Base-by-base conservation (phyloP, 2,113 vertebrate species). In the Sebastes fasciatus region DNA sequence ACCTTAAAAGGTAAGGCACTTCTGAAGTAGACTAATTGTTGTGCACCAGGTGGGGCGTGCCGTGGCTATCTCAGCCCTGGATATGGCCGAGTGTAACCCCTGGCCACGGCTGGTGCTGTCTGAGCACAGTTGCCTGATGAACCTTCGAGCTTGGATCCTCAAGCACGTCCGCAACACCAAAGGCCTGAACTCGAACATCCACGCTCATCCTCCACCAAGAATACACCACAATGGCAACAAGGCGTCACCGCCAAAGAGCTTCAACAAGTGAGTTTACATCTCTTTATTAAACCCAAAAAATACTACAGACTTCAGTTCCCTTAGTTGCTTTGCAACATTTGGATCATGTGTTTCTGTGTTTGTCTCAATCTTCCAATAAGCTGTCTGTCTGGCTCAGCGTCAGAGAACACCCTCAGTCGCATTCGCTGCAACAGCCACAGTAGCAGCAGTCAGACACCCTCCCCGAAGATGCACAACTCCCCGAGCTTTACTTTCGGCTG, bases 31-130 rank as follows among this genome's bases (percentile, higher is more conserved):
- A 66, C 3, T 6, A 10, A 1, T 11, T 83, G 55, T 0, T 82
- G 64, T 86, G 21, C 19, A 6, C 60, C 80, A 99, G 98, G 97
- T 99, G 26, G 98, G 98, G 0, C 94, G 98, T 55, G 97, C 98
- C 0, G 86, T 99, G 70, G 98, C 98, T 0, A 89, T 99, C 57
- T 96, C 98, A 0, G 98, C 97, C 0, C 94, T 99, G 93, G 98
- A 99, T 73, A 97, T 99, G 97, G 96, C 94, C 0, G 98, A 99
- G 60, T 96, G 96, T 83, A 99, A 99, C 75, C 98, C 98, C 0
- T 99, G 98, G 98, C 96, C 98, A 0, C 94, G 98, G 2, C 96
- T 99, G 8, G 92, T 99, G 74, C 94, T 99, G 34, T 99, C 98
- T 0, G 98, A 99, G 90, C 97, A 99, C 95, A 96, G 90, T 92